These are phyloP conservation scores for Drosophila sturtevanti DNA, from an alignment of 1,140 invertebrate species.

Conservation along the genomic window DNA sequence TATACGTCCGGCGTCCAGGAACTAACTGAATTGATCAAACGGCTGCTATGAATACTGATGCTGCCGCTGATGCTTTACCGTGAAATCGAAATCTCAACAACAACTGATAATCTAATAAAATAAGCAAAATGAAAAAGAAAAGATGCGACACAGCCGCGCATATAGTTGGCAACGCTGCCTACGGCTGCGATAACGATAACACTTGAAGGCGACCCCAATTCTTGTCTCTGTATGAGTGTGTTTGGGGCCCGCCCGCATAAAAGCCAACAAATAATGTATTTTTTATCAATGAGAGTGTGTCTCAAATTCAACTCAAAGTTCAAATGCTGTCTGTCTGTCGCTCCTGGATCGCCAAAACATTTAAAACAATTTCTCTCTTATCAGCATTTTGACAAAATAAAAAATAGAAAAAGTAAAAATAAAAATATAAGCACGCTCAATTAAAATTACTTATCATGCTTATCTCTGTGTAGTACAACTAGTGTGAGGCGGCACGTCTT, in stretches of 20 bases:
- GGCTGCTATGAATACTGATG: constrained; percentile 38
- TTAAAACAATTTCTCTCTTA: constrained; percentile 17
- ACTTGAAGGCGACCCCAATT: constrained; percentile 54
- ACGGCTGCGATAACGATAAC: constrained; percentile 40
- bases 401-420: constrained; percentile 21
- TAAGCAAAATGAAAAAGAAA: constrained; percentile 33
- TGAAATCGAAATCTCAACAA: constrained; percentile 71
- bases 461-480: constrained; percentile 23
- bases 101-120: constrained; percentile 70
- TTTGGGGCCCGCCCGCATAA: constrained; percentile 61
- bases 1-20: constrained; percentile 61
- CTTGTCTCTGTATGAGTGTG: constrained; percentile 15
- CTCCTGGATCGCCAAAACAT: constrained; percentile 50
- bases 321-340: constrained; percentile 32
- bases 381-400: constrained; percentile 37
- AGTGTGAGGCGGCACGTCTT: constrained; percentile 27
- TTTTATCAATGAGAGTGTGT: constrained; percentile 51
- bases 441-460: constrained; percentile 41
- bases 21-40: constrained; percentile 60
- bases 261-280: constrained; percentile 28
- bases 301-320: constrained; percentile 43
- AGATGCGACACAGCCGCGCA: constrained; percentile 50
- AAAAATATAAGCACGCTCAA: constrained; percentile 10
- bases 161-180: constrained; percentile 42
- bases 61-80: constrained; percentile 34